Evolutionary conservation across 2,888 invertebrate genomes (phyloP), one percentile per base, ranked within the genome.

Genomic region (Scaeva pyrastri): DNA sequence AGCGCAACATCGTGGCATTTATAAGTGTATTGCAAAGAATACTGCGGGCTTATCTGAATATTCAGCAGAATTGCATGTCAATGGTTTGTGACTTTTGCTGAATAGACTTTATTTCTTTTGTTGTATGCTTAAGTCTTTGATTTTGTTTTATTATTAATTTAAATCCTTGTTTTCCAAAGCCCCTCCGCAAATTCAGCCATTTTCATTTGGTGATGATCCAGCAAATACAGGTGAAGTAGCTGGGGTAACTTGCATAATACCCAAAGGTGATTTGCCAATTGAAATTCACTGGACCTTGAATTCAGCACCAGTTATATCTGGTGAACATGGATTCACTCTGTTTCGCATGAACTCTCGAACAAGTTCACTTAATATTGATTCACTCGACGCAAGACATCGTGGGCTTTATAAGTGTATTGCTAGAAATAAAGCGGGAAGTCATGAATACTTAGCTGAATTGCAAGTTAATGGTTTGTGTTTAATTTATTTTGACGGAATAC

Each of bases 321-420:
- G 91, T 56, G 92, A 90, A 81, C 91, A 93, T 88, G 91, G 93
- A 73, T 92, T 94, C 66, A 93, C 91, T 16, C 36, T 92, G 1
- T 36, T 91, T 10, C 90, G 90, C n/a, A 84, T 92, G 62, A 92
- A 93, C 81, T 88, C 90, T 52, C 90, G 92, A 31, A 91, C 92
- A 76, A 92, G 93, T 88, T 92, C 93, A 23, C 89, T 94, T 76
- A 94, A 93, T 88, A 94, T 95, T 88, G 94, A 93, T 78, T 94
- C 95, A 10, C 94, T 96, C 39, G 94, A 94, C 75, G 95, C 94
- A 64, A 93, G 94, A 78, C 96, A 97, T 91, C 95, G 95, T 89
- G 96, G 96, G 79, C 94, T 95, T 92, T 97, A 96, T 91, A 96
- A 96, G 66, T 97, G 97, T 91, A 94, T 94, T 75, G 96, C 96